Evolutionary conservation across 2,113 vertebrate species (phyloP), one percentile per base, ranked within the genome.

Genomic region (Brachirus orientalis): DNA sequence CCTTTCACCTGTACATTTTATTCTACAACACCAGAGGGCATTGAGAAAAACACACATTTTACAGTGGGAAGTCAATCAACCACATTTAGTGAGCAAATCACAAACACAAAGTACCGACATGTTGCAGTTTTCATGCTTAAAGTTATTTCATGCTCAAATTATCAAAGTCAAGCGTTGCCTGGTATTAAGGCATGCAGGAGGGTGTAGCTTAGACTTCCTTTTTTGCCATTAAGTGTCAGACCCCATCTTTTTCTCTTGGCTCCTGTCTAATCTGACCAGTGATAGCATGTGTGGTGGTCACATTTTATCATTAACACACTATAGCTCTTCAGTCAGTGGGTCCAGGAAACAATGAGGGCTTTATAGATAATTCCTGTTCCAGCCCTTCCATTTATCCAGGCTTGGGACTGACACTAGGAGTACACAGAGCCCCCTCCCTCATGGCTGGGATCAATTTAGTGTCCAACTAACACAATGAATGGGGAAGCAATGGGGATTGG

Each of bases 71-170:
- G 56, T 40, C 10, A 6, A 16, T 14, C 10, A 56, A 22, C 38
- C 18, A 36, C 6, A 22, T 69, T 47, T 45, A 47, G 55, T 22
- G 18, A 3, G 9, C n/a, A 51, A 46, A 68, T 28, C 28, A 28
- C 1, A 22, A 71, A 20, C 59, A 71, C 47, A 75, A 64, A 82
- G 48, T 14, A 59, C 46, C 58, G 44, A 64, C 47, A 65, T 54
- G 38, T 9, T 35, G 10, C 43, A 36, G 41, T 52, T 55, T 62
- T 55, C 77, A 85, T 84, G 82, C 71, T 20, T 63, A 37, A 20
- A 45, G 37, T n/a, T n/a, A n/a, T n/a, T 44, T 68, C 85, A 84
- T 86, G 81, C 87, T n/a, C n/a, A n/a, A n/a, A 87, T 54, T 63
- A 67, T 10, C 3, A 18, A 36, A 66, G 68, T 44, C 7, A 55